A percentile compares a stretch with the other conserved stretches of the same genome.
phyloP scores from a whole-genome alignment of 2,113 vertebrate species.

The Delphinapterus leucas region DNA sequence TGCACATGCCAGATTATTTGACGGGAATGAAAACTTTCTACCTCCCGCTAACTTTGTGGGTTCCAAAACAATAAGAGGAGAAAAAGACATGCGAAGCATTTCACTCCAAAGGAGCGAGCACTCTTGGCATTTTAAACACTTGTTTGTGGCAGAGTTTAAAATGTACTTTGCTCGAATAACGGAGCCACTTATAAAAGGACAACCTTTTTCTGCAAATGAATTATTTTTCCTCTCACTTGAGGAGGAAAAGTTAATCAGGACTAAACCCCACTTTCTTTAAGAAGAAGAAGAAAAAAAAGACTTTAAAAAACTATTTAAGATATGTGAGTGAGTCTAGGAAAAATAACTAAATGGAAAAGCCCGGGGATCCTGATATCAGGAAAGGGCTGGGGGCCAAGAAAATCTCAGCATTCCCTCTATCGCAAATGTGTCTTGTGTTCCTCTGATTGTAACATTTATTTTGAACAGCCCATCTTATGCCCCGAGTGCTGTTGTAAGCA shows the following conservation, averaged over 20 bases:
- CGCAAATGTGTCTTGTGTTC: constrained; percentile 30
- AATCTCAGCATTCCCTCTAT: constrained; percentile 64
- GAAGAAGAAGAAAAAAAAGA: constrained; percentile 15
- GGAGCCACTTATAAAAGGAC: constrained; percentile 40
- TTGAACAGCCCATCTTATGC: constrained; percentile 62
- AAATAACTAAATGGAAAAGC: constrained; percentile 77
- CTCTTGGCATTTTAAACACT: constrained; percentile 54
- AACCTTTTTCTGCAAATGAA: constrained; percentile 51
- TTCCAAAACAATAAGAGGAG: constrained; percentile 33
- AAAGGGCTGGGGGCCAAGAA: constrained; percentile 74
- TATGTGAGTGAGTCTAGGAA: constrained; percentile 76
- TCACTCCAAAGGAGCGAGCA: constrained; percentile 29
- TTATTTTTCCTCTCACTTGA: constrained; percentile 52
- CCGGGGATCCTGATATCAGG: constrained; percentile 75
- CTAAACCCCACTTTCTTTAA: constrained; percentile 69
- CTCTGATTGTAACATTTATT: constrained; percentile 69
- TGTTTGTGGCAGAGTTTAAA: constrained; percentile 54
- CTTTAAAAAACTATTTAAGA: constrained; percentile 71
- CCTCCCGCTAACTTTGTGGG: constrained; percentile 18
- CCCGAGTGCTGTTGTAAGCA: constrained; percentile 30
- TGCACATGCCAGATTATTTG: constrained; percentile 55
- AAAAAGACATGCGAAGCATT: background rate
- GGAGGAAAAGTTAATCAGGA: constrained; percentile 63
- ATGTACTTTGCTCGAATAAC: constrained; percentile 22
- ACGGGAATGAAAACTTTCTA: constrained; percentile 50